Evolutionary conservation across 2,113 vertebrate genomes (phyloP).

Genomic region (Anoplopoma fimbria): DNA sequence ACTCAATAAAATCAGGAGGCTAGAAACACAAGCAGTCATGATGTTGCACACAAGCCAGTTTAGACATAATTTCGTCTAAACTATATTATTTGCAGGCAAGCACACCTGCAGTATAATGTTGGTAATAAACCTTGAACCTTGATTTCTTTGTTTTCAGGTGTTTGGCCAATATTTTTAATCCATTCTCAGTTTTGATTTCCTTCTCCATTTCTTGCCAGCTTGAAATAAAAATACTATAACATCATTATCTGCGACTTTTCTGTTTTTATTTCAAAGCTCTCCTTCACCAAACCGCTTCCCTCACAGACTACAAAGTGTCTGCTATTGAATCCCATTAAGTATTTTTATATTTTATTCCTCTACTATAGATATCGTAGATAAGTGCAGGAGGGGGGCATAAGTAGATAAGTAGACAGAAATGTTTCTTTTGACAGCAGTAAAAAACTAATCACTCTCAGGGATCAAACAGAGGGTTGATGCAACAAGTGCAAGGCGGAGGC

Average conservation of each 20-base stretch:
- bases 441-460: constrained; percentile 60
- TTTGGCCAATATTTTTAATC: constrained; percentile 30
- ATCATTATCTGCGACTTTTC: not conserved
- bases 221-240: constrained; percentile 15
- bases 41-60: not conserved
- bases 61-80: not conserved
- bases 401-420: constrained; percentile 48
- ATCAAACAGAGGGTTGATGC: constrained; percentile 78
- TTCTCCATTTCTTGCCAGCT: constrained; percentile 11
- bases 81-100: not conserved
- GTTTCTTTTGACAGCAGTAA: constrained; percentile 52
- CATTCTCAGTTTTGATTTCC: constrained; percentile 29
- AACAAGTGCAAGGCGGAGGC: constrained; percentile 66
- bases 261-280: constrained; percentile 40
- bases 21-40: not conserved
- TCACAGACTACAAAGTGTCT: constrained; percentile 38
- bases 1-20: not conserved
- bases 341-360: constrained; percentile 11
- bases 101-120: not conserved
- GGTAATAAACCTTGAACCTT: not conserved
- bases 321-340: constrained; percentile 24
- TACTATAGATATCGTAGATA: constrained; percentile 37
- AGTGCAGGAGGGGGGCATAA: constrained; percentile 17
- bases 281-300: not conserved
- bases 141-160: constrained; percentile 18